A percentile compares a stretch with the other conserved stretches of the same genome.
Conservation (phyloP, 2,113 vertebrate genomes). For the Mus musculus region GRCm39 chr4:56789001-56789500, state of each 20-base stretch:
- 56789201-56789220: background rate
- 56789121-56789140: background rate
- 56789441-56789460: background rate
- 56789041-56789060: background rate
- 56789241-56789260: no score
- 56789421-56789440: background rate
- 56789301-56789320: background rate
- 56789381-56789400: background rate
- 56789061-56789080: constrained; percentile 30
- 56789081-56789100: background rate
- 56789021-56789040: background rate
- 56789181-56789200: constrained; percentile 11
- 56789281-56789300: background rate
- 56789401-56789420: background rate
- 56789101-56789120: background rate
- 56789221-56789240: no score
- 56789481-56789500: constrained; percentile 27
- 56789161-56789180: background rate
- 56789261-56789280: background rate
- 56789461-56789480: background rate
- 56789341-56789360: background rate
- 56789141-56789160: background rate
- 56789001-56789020: no score
- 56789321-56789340: background rate
- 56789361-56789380: background rate